Evolutionary conservation across 2,888 invertebrate species (phyloP), one percentile per base, ranked within the genome.

Genomic region (Caenorhabditis uteleia): DNA sequence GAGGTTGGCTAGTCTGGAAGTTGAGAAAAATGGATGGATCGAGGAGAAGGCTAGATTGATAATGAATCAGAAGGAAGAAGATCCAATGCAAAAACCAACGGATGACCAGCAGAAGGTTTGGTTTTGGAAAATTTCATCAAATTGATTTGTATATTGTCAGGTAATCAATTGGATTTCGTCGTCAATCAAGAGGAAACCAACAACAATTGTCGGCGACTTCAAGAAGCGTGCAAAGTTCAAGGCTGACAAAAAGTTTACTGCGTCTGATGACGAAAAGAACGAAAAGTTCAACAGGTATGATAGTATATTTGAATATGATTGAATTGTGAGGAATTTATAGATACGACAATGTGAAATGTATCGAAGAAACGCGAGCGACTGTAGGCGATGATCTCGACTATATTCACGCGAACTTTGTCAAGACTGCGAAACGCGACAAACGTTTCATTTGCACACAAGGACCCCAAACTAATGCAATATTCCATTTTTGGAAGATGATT

Each of bases 401-500:
- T 44, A 66, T 74, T 18, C 68, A 74, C 46, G 70, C 74, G 5
- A 74, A 71, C 27, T 45, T 60, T 16, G 69, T 68, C 40, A 40
- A 43, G 61, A 50, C 14, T 44, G 47, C 38, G 21, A 10, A 18
- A 2, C 38, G 3, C 10, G 18, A 6, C 26, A n/a, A 49, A 8
- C 33, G 55, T 0, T 68, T 61, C 64, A 67, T 76, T 47, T 76
- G 75, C 34, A 55, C 75, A 14, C 75, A 77, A 40, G 70, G 71
- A 7, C 77, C 77, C 1, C 45, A 74, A 14, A 53, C 40, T 6
- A 51, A 55, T n/a, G 73, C 77, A 1, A 59, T 67, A 3, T 55
- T 51, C 39, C 64, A 70, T 29, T 77, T 77, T 39, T 75, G 75
- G 77, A 53, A 62, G 38, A 74, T 77, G 77, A 44, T 65, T 12